A percentile compares a stretch with the other conserved stretches of the same genome.
phyloP scores from a whole-genome alignment of 2,797 vertebrate species.

The Apogon hyalosoma region DNA sequence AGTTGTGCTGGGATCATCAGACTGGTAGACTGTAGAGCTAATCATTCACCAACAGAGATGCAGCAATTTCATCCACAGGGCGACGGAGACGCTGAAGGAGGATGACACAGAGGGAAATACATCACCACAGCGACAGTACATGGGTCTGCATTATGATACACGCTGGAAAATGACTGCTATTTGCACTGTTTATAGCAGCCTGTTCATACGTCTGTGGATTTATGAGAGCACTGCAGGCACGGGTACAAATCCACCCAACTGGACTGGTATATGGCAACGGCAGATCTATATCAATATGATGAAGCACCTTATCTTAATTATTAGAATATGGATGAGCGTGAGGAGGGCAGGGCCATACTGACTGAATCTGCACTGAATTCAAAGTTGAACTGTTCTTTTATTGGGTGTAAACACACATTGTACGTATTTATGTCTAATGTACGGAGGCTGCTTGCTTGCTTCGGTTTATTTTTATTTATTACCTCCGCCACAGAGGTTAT shows the following conservation, averaged over 20 bases:
- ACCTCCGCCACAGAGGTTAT: no score
- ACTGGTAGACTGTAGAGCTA: conserved; percentile 10
- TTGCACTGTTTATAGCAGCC: background rate
- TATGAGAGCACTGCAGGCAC: background rate
- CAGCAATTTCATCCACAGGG: conserved; percentile 18
- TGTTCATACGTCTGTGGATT: background rate
- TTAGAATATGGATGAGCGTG: no score
- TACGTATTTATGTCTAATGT: no score
- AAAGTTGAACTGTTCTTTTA: no score
- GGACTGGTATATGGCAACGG: background rate
- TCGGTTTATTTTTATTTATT: no score
- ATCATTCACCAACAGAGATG: conserved; percentile 27
- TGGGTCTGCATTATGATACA: background rate
- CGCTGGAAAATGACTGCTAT: background rate
- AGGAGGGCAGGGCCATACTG: no score
- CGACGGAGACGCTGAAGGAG: background rate
- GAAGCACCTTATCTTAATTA: background rate
- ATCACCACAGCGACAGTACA: background rate
- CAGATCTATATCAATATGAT: background rate
- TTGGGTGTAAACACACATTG: no score
- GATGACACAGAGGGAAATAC: background rate
- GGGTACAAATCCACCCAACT: conserved; percentile 2
- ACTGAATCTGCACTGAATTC: no score
- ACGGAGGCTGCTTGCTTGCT: no score
- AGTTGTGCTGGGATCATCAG: conserved; percentile 12